Evolutionary conservation across 2,888 invertebrate species (phyloP).

Genomic region (Xestia c-nigrum): DNA sequence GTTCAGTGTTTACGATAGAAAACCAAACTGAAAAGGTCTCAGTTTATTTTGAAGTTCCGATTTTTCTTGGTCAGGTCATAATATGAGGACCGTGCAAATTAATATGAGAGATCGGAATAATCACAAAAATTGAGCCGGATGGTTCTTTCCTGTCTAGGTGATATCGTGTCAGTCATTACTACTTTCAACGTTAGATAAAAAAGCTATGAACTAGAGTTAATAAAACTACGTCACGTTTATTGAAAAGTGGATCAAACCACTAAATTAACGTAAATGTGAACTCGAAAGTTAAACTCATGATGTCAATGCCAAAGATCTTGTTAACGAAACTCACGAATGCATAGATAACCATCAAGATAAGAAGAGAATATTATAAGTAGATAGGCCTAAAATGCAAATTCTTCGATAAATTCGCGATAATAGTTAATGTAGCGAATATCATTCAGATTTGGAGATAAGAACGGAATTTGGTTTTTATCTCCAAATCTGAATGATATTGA

Average conservation of each 20-base stretch:
- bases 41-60: not conserved
- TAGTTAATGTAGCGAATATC: slow-evolving; percentile 7
- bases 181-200: not conserved
- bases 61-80: not conserved
- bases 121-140: not conserved
- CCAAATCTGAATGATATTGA: no score
- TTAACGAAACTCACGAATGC: not conserved
- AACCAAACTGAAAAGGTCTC: not conserved
- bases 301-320: slow-evolving; percentile 33
- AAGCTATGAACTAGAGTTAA: not conserved
- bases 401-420: slow-evolving; percentile 19
- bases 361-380: not conserved
- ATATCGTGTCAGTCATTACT: not conserved
- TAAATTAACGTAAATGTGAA: not conserved
- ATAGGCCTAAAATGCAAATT: slow-evolving; percentile 9
- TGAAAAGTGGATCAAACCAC: not conserved
- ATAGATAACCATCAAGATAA: slow-evolving; percentile 21
- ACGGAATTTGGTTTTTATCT: slow-evolving; percentile 25
- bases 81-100: not conserved
- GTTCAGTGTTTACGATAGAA: not conserved
- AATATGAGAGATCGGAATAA: not conserved
- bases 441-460: slow-evolving; percentile 29
- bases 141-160: no score
- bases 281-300: slow-evolving; percentile 14
- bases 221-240: not conserved